These are phyloP conservation scores for Alauda arvensis DNA, from an alignment of 2,797 vertebrate species.

Conservation along the genomic window DNA sequence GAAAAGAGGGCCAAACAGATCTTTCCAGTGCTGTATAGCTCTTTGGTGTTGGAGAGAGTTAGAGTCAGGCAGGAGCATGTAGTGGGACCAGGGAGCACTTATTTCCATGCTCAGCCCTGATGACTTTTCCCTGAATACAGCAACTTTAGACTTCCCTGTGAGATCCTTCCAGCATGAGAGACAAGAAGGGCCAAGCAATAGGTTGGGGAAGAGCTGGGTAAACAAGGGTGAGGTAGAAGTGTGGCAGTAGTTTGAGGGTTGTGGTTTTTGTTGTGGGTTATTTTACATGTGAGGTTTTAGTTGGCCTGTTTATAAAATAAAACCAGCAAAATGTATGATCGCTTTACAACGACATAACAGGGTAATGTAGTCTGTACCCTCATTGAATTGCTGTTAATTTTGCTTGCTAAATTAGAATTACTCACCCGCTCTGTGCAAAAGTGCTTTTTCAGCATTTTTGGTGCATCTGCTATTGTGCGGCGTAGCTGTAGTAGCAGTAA, in stretches of 20 bases:
- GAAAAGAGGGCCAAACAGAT: not conserved
- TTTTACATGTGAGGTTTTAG: not conserved
- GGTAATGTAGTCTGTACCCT: not conserved
- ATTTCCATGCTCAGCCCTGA: not conserved
- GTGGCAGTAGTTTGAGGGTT: not conserved
- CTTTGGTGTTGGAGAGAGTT: not conserved
- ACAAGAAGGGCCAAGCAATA: not conserved
- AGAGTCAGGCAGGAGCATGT: not conserved
- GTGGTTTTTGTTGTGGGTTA: not conserved
- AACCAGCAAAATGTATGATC: not conserved
- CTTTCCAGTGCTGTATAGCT: not conserved
- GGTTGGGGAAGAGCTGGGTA: not conserved
- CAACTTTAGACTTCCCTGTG: not conserved
- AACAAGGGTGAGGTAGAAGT: not conserved
- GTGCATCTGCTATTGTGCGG: not conserved
- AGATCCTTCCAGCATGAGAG: not conserved
- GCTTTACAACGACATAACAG: not conserved
- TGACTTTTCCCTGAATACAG: not conserved
- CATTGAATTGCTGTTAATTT: not conserved
- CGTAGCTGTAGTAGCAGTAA: not conserved
- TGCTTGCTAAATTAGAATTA: not conserved
- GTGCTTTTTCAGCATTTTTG: not conserved
- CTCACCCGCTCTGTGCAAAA: not conserved
- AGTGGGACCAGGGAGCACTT: not conserved
- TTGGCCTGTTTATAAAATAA: conserved; percentile 3